Evolutionary conservation across 1,140 invertebrate species (phyloP).

Genomic region (Bombus turneri): DNA sequence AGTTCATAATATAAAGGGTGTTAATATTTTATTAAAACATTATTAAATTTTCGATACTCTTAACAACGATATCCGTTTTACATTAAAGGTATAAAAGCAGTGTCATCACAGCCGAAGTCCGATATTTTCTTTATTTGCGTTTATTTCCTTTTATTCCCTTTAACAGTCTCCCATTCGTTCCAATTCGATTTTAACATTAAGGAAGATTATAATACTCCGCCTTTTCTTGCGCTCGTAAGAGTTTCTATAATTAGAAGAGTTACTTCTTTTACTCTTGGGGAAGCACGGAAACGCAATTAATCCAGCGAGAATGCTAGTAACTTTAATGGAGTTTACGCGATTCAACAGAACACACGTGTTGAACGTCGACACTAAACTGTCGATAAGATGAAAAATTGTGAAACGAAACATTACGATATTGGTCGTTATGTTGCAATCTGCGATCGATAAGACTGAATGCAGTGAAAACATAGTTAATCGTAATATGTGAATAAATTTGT

Average conservation of each 20-base stretch:
- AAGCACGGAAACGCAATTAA: slow-evolving; percentile 40
- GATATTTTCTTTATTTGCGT: slow-evolving; percentile 1
- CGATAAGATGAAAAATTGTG: neutral
- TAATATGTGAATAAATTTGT: no score
- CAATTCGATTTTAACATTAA: neutral
- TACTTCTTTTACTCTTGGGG: slow-evolving; percentile 13
- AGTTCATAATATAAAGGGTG: accelerated
- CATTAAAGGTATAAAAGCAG: neutral
- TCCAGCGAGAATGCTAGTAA: slow-evolving; percentile 27
- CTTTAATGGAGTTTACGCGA: slow-evolving; percentile 31
- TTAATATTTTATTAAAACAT: neutral
- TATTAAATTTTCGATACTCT: neutral
- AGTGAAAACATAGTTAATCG: neutral
- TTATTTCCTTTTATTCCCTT: neutral
- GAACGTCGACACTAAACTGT: neutral
- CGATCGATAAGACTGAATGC: neutral
- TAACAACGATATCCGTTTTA: neutral
- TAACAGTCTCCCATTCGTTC: slow-evolving; percentile 1
- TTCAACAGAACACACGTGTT: slow-evolving; percentile 28
- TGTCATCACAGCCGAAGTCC: slow-evolving; percentile 16
- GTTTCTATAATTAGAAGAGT: slow-evolving; percentile 44
- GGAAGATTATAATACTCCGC: neutral
- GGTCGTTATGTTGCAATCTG: neutral
- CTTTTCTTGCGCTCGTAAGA: slow-evolving; percentile 10
- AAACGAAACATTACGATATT: neutral